These are phyloP conservation scores for Geophilus truncorum DNA, from an alignment of 2,888 invertebrate species.

Conservation along the genomic window DNA sequence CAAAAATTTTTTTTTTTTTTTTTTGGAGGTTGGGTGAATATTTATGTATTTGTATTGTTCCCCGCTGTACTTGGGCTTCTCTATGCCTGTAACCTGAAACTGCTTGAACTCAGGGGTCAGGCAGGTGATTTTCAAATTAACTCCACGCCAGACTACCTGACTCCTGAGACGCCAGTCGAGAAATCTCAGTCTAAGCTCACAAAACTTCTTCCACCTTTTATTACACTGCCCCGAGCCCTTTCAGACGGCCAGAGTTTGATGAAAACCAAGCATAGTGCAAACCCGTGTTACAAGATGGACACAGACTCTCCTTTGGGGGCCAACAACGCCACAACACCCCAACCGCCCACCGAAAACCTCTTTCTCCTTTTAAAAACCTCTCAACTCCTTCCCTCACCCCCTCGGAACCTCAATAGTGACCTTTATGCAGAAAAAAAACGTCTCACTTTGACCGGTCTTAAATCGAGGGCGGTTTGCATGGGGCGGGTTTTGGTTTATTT, in stretches of 20 bases:
- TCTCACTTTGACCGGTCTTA: not conserved
- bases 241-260: not conserved
- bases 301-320: not conserved
- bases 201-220: conserved; percentile 1
- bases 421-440: not conserved
- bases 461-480: not conserved
- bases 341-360: too few relatives aligned
- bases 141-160: conserved; percentile 5
- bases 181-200: not conserved
- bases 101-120: not conserved
- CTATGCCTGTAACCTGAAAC: not conserved
- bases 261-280: conserved; percentile 13
- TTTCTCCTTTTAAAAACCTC: too few relatives aligned
- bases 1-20: not conserved
- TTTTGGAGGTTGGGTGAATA: not conserved
- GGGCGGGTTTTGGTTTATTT: conserved; percentile 1
- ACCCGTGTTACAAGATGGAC: conserved; percentile 7
- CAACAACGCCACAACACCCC: not conserved
- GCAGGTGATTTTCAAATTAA: conserved; percentile 20
- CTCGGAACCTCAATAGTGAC: not conserved
- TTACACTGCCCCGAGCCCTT: not conserved
- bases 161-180: not conserved
- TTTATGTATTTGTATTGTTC: not conserved
- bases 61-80: not conserved
- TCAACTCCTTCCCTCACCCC: not conserved